These are phyloP conservation scores for Bombus sibiricus DNA, from an alignment of 1,140 invertebrate species.

Conservation along the genomic window DNA sequence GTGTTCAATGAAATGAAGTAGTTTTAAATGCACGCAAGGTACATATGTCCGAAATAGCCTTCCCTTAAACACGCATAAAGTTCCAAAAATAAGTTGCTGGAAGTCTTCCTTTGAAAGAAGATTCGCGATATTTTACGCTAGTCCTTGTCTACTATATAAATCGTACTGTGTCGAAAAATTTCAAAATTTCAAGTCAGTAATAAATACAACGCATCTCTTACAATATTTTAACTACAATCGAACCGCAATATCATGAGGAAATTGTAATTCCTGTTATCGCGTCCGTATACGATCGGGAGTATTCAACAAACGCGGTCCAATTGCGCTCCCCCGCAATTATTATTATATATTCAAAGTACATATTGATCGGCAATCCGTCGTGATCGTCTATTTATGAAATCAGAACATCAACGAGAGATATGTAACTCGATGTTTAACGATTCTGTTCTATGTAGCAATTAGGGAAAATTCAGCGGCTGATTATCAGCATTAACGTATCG, in stretches of 20 bases:
- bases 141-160: neutral
- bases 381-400: conserved; percentile 35
- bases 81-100: conserved; percentile 62
- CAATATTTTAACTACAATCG: neutral
- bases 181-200: neutral
- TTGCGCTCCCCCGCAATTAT: conserved; percentile 31
- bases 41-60: conserved; percentile 52
- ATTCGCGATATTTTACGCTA: conserved; percentile 29
- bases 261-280: conserved; percentile 39
- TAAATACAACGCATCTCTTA: neutral
- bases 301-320: conserved; percentile 26
- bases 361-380: conserved; percentile 24
- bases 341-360: conserved; percentile 40
- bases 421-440: conserved; percentile 10
- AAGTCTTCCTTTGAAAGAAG: conserved; percentile 52
- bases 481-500: neutral
- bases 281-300: neutral
- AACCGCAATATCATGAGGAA: neutral
- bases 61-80: conserved; percentile 59
- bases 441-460: neutral
- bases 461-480: conserved; percentile 7
- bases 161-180: neutral
- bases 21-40: conserved; percentile 34
- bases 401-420: conserved; percentile 28
- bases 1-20: conserved; percentile 8